Base-by-base conservation (phyloP, 2,888 invertebrate genomes). In the Entomobrya multifasciata region DNA sequence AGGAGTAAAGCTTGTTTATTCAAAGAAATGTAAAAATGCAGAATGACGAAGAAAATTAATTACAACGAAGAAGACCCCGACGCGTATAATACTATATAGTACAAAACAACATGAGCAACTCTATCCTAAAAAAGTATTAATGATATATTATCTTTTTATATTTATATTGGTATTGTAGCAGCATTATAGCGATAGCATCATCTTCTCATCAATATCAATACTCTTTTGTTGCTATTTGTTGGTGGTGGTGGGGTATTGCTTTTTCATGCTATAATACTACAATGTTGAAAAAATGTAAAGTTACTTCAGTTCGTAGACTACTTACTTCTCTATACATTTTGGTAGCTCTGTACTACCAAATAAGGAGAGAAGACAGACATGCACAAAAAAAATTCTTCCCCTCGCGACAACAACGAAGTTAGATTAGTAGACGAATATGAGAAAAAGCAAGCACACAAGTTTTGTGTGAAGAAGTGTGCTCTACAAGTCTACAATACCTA, bases 301-400 rank as follows among this genome's bases (percentile, higher is more conserved):
- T 62, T 30, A n/a, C 15, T 44, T 22, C 13, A 3, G 36, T 65
- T 6, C 25, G 3, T 60, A 10, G 4, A 11, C 17, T 20, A 8
- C n/a, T 27, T 62, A 27, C 6, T 1, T 62, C 11, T n/a, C n/a
- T 1, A 6, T 47, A 44, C 4, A 44, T 11, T 47, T 70, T 6
- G 11, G 8, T n/a, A 44, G 4, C 15, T 5, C 22, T 65, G 65
- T 60, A 67, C 81, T 82, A 82, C 82, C 82, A 82, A 82, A 82
- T 82, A 82, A 82, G 82, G 82, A 82, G 82, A 70, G 81, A 67
- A 81, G 15, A 30, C 76, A 49, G 25, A 60, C 49, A 47, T n/a
- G 13, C 62, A 78, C 72, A 72, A 57, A 82, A 74, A 82, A 82
- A 62, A 3, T 57, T n/a, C n/a, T n/a, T n/a, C n/a, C n/a, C n/a